These are phyloP conservation scores for Ceyx margarethae DNA, from an alignment of 2,113 vertebrate genomes.

Conservation along the genomic window DNA sequence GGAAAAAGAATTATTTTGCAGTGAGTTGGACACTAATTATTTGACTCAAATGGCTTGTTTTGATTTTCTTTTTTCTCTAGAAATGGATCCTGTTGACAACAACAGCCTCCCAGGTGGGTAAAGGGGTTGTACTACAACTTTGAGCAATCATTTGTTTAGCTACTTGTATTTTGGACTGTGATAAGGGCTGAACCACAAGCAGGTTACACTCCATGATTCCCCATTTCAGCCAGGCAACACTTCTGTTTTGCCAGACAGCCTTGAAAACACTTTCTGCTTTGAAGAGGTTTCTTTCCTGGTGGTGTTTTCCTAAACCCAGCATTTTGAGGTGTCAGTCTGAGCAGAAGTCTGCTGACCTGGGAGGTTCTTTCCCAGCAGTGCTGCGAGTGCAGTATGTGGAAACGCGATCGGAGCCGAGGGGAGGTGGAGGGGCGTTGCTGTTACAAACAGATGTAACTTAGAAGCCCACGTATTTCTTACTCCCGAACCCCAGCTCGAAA, in stretches of 20 bases:
- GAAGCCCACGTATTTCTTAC: neutral
- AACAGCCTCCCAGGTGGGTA: neutral
- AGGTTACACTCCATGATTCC: neutral
- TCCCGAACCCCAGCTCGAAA: neutral
- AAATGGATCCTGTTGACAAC: neutral
- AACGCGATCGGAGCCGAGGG: neutral
- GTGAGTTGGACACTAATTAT: neutral
- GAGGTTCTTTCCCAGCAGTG: accelerated
- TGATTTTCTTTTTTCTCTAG: too few relatives aligned
- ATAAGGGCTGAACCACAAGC: neutral
- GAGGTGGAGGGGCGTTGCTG: neutral
- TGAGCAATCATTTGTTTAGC: neutral
- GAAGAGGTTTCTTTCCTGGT: neutral
- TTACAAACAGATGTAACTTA: neutral
- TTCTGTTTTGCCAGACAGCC: neutral
- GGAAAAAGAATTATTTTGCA: neutral
- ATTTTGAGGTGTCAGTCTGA: neutral
- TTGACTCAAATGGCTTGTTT: accelerated
- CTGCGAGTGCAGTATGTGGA: neutral
- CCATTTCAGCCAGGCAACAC: neutral
- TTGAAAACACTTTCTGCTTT: neutral
- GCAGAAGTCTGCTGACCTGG: neutral
- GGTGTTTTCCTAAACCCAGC: neutral
- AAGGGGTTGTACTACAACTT: neutral
- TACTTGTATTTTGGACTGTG: neutral